A percentile compares a stretch with the other conserved stretches of the same genome.
phyloP scores from a whole-genome alignment of 2,113 vertebrate genomes.

The Eptatretus burgeri region DNA sequence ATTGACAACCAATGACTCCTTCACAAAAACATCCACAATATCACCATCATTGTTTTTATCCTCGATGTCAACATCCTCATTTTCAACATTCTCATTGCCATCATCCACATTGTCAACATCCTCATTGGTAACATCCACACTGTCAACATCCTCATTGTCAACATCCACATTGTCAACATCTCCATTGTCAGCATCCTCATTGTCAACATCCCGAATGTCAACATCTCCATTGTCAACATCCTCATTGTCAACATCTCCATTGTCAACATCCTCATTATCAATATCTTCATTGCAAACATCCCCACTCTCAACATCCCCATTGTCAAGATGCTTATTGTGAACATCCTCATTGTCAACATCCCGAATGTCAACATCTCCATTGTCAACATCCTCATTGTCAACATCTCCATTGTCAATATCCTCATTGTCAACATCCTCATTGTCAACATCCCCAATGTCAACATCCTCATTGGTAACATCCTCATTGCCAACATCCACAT shows the following conservation, averaged over 20 bases:
- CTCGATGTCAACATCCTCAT: neutral
- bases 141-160: neutral
- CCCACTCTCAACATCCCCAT: neutral
- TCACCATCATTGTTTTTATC: neutral
- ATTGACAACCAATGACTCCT: neutral
- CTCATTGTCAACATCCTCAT: neutral
- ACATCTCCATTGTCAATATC: neutral
- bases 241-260: neutral
- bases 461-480: neutral
- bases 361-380: neutral
- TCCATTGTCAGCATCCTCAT: neutral
- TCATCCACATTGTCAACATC: neutral
- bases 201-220: neutral
- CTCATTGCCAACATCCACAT: neutral
- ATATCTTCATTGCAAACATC: neutral
- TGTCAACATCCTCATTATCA: neutral
- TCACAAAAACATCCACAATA: neutral
- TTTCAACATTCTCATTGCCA: neutral
- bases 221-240: neutral
- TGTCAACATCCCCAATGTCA: neutral
- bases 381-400: neutral
- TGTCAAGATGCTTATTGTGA: neutral
- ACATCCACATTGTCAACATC: neutral
- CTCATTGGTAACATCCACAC: neutral
- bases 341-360: neutral